Base-by-base conservation (phyloP, 2,113 vertebrate genomes). In the Salvator merianae region DNA sequence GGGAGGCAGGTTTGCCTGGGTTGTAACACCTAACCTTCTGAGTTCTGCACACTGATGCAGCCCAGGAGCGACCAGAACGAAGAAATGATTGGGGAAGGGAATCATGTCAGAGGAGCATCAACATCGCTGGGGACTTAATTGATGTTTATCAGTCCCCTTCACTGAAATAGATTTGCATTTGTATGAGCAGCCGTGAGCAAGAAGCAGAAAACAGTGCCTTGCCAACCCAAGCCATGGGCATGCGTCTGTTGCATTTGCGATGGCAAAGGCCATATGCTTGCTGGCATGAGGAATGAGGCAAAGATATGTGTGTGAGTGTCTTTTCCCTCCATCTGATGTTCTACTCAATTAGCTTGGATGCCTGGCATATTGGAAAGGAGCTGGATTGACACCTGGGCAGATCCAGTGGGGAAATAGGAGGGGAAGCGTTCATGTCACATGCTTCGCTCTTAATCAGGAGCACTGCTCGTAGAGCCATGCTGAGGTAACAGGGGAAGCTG, bases 161-260 rank as follows among this genome's bases (percentile, higher is more conserved):
- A 97, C 97, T 97, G 96, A 95, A 97, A 96, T 92, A 95, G 95
- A 97, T 98, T 97, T 96, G 96, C 96, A 97, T 97, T 96, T 97
- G 95, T 95, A 94, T 91, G 94, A 96, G 94, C 76, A 91, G 91
- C 91, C 96, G 93, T 93, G 94, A 96, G 96, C 68, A 80, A 74
- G 76, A 55, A 85, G 53, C 34, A 73, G 74, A 7, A 47, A 47
- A 63, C 76, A 78, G 40, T 63, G 76, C 2, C 1, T 26, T 40
- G 34, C 34, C 76, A 63, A 7, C 34, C 55, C 76, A 63, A 22
- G 10, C 34, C 5, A 34, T 24, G 12, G 32, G 32, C 28, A 34
- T 38, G 68, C 16, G 68, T 34, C n/a, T 69, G n/a, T 32, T 26
- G 53, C 18, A 30, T 40, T 7, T 28, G 34, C 5, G 32, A 63